Conservation (phyloP, 2,888 invertebrate species). For the Nomada ruficornis region DNA sequence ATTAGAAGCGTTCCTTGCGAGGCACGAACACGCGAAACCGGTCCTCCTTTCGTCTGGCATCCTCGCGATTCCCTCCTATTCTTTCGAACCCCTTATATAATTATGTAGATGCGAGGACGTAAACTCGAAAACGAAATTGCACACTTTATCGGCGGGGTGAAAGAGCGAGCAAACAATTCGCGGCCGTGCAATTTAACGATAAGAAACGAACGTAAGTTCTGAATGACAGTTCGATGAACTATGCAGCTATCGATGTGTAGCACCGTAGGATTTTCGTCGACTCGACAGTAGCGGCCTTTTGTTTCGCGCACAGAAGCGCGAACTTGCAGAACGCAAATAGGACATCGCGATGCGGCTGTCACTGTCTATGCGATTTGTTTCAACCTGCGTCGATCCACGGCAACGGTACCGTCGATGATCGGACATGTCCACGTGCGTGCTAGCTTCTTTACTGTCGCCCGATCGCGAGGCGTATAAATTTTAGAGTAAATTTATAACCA, state of each 20-base stretch:
- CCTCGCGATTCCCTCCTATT: neutral
- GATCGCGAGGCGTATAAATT: too few relatives aligned
- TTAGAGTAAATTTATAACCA: too few relatives aligned
- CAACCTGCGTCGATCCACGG: conserved; percentile 5
- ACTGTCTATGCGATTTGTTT: neutral
- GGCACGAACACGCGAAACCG: conserved; percentile 4
- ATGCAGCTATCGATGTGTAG: conserved; percentile 2
- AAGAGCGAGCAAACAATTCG: neutral
- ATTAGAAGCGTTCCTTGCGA: conserved; percentile 26
- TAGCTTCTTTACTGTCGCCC: conserved; percentile 5
- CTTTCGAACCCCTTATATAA: neutral
- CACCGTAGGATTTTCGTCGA: conserved; percentile 50
- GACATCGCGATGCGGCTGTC: conserved; percentile 12
- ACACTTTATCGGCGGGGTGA: neutral
- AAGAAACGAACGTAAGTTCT: conserved; percentile 11
- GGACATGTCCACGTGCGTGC: neutral
- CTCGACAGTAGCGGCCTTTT: conserved; percentile 48
- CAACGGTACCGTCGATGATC: conserved; percentile 15
- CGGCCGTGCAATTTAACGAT: neutral
- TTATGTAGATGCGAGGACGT: neutral
- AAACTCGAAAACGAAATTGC: too few relatives aligned
- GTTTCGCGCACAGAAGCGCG: conserved; percentile 47
- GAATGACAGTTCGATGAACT: conserved; percentile 66
- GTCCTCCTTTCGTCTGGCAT: conserved; percentile 12
- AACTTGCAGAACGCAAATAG: conserved; percentile 44